These are phyloP conservation scores for Aphelenchoides besseyi DNA, from an alignment of 1,140 invertebrate species.

Conservation along the genomic window DNA sequence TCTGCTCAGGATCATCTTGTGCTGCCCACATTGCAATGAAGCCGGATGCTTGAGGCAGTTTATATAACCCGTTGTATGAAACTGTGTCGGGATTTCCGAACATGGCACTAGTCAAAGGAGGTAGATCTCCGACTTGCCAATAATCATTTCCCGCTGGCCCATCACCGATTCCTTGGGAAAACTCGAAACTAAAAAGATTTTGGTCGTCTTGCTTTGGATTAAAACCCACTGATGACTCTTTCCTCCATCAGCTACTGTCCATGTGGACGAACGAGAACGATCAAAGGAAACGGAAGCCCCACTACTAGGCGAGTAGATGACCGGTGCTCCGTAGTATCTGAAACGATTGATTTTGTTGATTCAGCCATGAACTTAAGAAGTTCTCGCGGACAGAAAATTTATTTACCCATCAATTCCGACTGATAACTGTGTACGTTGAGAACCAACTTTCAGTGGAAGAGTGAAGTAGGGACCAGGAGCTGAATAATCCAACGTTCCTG, in stretches of 20 bases:
- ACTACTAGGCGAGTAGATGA: background rate
- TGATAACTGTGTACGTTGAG: no score
- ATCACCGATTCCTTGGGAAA: background rate
- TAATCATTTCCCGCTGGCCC: background rate
- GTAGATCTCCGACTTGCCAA: background rate
- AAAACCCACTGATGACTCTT: no score
- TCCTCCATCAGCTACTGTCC: no score
- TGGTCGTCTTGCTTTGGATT: no score
- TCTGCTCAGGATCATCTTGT: background rate
- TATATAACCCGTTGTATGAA: background rate
- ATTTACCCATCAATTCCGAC: no score
- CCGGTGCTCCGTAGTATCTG: background rate
- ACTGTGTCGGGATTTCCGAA: background rate
- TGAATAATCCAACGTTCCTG: background rate
- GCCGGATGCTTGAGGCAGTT: background rate
- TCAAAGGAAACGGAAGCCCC: no score
- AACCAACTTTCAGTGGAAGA: background rate
- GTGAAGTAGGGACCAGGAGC: background rate
- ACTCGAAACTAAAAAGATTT: no score
- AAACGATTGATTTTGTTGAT: no score
- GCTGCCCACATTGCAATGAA: slow-evolving; percentile 1
- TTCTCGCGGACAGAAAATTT: no score
- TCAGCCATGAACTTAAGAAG: no score
- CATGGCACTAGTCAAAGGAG: background rate
- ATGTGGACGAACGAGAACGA: no score